phyloP scores from a whole-genome alignment of 2,797 vertebrate species.

The Acanthurus tractus region DNA sequence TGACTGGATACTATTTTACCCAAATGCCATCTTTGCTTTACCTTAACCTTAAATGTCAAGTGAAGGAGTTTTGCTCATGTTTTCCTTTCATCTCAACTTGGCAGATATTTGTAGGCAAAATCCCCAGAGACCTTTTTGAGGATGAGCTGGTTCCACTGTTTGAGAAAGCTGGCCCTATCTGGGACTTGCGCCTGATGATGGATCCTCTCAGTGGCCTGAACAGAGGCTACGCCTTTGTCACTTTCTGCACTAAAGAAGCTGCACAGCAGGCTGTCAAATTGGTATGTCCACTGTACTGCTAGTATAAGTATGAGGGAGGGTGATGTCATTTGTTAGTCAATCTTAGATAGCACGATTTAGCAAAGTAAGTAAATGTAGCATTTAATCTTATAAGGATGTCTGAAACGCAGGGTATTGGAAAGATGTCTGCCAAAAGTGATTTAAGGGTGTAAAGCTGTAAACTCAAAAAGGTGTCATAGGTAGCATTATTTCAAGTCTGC shows the following conservation, averaged over 20 bases:
- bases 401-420: not conserved
- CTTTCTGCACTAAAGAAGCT: constrained; percentile 99
- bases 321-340: constrained; percentile 7
- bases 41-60: not conserved
- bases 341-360: not conserved
- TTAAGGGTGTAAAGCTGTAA: not conserved
- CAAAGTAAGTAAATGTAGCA: not conserved
- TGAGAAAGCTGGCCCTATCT: constrained; percentile 98
- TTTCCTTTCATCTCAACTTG: constrained; percentile 31
- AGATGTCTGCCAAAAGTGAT: not conserved
- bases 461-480: not conserved
- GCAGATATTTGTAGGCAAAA: constrained; percentile 99
- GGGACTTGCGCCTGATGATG: constrained; percentile 99
- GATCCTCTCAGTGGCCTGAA: constrained; percentile 98
- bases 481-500: not conserved
- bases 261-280: constrained; percentile 98
- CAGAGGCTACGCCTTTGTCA: constrained; percentile 99
- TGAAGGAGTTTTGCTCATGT: constrained; percentile 13
- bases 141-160: constrained; percentile 98
- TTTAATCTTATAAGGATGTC: not conserved
- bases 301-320: not conserved
- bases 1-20: constrained; percentile 64
- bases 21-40: not conserved
- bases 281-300: constrained; percentile 83
- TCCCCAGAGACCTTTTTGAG: constrained; percentile 98